These are phyloP conservation scores for Cheilosia variabilis DNA, from an alignment of 2,888 invertebrate genomes.

Conservation along the genomic window DNA sequence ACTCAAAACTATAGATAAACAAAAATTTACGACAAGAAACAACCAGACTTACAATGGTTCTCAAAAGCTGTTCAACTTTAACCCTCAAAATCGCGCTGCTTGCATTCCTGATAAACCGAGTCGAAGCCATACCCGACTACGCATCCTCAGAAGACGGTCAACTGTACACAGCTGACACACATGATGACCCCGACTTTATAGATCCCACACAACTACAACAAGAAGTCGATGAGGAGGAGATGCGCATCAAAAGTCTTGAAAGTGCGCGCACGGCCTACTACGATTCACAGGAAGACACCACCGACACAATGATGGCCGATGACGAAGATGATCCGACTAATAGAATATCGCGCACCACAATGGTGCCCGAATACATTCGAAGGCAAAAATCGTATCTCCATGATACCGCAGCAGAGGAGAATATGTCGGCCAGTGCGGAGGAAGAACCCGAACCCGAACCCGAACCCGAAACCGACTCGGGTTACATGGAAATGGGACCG, in stretches of 20 bases:
- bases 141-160: conserved; percentile 67
- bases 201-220: conserved; percentile 78
- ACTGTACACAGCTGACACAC: conserved; percentile 46
- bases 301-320: conserved; percentile 57
- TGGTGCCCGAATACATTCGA: conserved; percentile 81
- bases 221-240: conserved; percentile 76
- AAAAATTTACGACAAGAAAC: conserved; percentile 11
- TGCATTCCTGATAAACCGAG: conserved; percentile 26
- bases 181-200: conserved; percentile 77
- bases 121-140: conserved; percentile 64
- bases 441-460: conserved; percentile 31
- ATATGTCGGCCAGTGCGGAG: conserved; percentile 55
- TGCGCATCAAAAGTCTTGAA: conserved; percentile 76
- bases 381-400: conserved; percentile 77
- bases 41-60: conserved; percentile 33
- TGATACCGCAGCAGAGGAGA: conserved; percentile 51
- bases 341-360: conserved; percentile 76
- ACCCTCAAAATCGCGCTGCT: conserved; percentile 34
- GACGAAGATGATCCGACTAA: conserved; percentile 65
- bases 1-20: background rate
- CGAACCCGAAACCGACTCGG: conserved; percentile 38
- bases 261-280: conserved; percentile 75
- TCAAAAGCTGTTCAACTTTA: conserved; percentile 37
- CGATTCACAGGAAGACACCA: conserved; percentile 70
- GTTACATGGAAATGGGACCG: conserved; percentile 61